Evolutionary conservation across 1,140 invertebrate species (phyloP).

Genomic region (Dolichoris vasculosae): DNA sequence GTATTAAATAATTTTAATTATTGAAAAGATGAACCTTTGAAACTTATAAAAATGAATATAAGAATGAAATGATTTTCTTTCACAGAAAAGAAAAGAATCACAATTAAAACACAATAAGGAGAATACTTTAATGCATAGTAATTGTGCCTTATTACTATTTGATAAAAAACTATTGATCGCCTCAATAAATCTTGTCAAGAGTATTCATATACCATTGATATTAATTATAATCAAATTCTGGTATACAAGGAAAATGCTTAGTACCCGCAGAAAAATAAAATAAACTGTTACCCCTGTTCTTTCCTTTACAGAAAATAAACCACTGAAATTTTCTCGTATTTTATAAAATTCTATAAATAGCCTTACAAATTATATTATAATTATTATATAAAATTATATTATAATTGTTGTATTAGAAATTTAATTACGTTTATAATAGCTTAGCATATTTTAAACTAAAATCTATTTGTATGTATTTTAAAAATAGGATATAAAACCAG

Average conservation of each 20-base stretch:
- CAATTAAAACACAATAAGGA: constrained; percentile 31
- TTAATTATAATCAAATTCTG: constrained; percentile 51
- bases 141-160: constrained; percentile 51
- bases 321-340: not conserved
- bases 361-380: not conserved
- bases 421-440: not conserved
- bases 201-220: constrained; percentile 51
- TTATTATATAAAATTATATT: not conserved
- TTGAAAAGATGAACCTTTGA: too few species aligned
- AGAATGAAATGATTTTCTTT: too few species aligned
- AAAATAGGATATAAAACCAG: not conserved
- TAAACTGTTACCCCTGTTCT: not conserved
- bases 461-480: not conserved
- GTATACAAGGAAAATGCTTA: constrained; percentile 16
- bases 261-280: constrained; percentile 37
- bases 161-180: constrained; percentile 45
- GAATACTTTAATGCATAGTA: constrained; percentile 12
- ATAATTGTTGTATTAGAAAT: not conserved
- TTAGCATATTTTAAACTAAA: not conserved
- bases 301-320: not conserved
- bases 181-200: constrained; percentile 49
- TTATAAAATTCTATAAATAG: not conserved
- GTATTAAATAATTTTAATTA: too few species aligned
- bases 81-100: constrained; percentile 31
- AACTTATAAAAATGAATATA: too few species aligned